Evolutionary conservation across 2,113 vertebrate genomes (phyloP).

Genomic region (Tamias sibiricus): DNA sequence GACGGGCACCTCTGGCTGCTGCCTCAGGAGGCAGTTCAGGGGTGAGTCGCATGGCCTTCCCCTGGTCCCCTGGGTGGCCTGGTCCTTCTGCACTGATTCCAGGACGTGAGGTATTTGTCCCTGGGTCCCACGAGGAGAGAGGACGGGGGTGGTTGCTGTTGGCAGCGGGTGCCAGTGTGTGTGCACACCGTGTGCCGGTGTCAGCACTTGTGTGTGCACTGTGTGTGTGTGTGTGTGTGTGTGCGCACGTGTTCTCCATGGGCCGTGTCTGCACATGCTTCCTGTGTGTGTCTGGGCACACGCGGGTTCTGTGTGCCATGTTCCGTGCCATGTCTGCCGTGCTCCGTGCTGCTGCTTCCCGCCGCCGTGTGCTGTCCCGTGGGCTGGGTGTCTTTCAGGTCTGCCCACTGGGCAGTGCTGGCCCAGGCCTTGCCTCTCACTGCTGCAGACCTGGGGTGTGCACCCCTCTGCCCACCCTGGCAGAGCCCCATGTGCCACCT

Average conservation of each 20-base stretch:
- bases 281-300: not conserved
- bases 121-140: not conserved
- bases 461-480: accelerated
- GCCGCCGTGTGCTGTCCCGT: accelerated
- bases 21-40: no score
- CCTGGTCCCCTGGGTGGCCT: not conserved
- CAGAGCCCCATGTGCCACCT: no score
- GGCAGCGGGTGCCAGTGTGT: no score
- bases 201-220: no score
- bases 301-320: not conserved
- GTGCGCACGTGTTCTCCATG: not conserved
- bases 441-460: accelerated
- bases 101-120: not conserved
- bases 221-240: not conserved
- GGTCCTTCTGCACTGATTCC: not conserved
- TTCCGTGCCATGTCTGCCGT: not conserved
- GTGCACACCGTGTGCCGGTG: not conserved
- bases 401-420: accelerated
- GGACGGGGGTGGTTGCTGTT: no score
- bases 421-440: not conserved
- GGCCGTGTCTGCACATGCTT: not conserved
- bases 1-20: no score
- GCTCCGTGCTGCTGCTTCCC: not conserved
- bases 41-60: no score
- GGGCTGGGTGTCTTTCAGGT: accelerated